Evolutionary conservation across 2,888 invertebrate species (phyloP).

Genomic region (Pseudococcus longispinus): DNA sequence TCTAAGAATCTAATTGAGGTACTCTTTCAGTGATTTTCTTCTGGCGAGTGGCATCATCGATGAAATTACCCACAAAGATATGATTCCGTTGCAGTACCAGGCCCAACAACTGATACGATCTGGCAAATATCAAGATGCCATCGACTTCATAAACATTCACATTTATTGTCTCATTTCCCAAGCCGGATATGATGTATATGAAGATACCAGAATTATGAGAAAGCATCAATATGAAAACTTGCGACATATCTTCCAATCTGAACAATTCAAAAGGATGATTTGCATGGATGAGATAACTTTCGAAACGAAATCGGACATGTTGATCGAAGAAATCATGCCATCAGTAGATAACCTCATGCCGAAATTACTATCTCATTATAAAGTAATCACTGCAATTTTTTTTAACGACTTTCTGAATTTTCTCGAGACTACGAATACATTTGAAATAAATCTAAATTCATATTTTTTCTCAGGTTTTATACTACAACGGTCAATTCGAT

Average conservation of each 20-base stretch:
- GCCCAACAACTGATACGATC: constrained; percentile 70
- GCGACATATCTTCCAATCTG: not conserved
- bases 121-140: constrained; percentile 72
- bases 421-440: too few relatives aligned
- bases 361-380: not conserved
- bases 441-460: not conserved
- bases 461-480: not conserved
- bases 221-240: not conserved
- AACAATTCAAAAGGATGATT: not conserved
- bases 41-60: constrained; percentile 66
- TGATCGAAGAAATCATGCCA: constrained; percentile 30
- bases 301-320: not conserved
- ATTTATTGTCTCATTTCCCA: not conserved
- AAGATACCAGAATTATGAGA: not conserved
- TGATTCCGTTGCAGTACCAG: constrained; percentile 69
- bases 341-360: not conserved
- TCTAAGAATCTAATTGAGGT: not conserved
- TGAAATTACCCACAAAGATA: constrained; percentile 66
- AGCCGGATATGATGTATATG: constrained; percentile 3
- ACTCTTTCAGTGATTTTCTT: not conserved
- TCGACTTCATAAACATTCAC: not conserved
- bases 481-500: constrained; percentile 47
- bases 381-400: not conserved
- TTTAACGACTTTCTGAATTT: too few relatives aligned
- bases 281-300: not conserved